These are phyloP conservation scores for Fukomys damarensis DNA, from an alignment of 2,113 vertebrate genomes.

Conservation along the genomic window DNA sequence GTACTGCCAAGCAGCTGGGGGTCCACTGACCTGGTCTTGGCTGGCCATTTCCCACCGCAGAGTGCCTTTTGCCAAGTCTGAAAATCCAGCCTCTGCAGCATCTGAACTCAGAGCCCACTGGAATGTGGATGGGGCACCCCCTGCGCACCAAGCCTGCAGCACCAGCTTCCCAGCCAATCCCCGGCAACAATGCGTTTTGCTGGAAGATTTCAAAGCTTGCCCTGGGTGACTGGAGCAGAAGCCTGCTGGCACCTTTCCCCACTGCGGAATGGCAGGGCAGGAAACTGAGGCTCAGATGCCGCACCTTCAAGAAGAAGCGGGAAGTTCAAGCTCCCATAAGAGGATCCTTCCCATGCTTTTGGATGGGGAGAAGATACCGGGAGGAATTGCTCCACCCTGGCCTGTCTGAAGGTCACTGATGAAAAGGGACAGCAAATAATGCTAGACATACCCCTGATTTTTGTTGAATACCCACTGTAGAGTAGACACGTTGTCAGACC, in stretches of 20 bases:
- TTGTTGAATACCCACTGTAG: neutral
- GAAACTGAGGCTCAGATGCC: conserved; percentile 77
- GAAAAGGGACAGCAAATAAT: neutral
- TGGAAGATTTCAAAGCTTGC: conserved; percentile 65
- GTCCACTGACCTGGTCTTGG: conserved; percentile 76
- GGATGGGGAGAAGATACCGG: neutral
- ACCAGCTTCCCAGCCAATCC: conserved; percentile 74
- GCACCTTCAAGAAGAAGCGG: conserved; percentile 47
- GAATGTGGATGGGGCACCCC: neutral
- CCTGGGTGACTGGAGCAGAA: conserved; percentile 13
- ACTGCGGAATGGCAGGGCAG: conserved; percentile 71
- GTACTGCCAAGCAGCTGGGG: neutral
- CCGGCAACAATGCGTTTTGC: conserved; percentile 28
- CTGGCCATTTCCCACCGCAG: conserved; percentile 63
- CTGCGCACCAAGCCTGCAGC: neutral
- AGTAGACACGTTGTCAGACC: neutral
- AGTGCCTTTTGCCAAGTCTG: conserved; percentile 37
- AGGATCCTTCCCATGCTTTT: neutral
- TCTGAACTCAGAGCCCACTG: conserved; percentile 73
- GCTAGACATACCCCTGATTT: neutral
- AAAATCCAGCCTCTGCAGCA: conserved; percentile 24
- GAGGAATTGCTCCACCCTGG: neutral
- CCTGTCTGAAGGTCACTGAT: neutral
- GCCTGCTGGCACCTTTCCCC: conserved; percentile 75
- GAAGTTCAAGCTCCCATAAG: neutral